Evolutionary conservation across 2,888 invertebrate genomes (phyloP).

Genomic region (Megastigmus dorsalis): DNA sequence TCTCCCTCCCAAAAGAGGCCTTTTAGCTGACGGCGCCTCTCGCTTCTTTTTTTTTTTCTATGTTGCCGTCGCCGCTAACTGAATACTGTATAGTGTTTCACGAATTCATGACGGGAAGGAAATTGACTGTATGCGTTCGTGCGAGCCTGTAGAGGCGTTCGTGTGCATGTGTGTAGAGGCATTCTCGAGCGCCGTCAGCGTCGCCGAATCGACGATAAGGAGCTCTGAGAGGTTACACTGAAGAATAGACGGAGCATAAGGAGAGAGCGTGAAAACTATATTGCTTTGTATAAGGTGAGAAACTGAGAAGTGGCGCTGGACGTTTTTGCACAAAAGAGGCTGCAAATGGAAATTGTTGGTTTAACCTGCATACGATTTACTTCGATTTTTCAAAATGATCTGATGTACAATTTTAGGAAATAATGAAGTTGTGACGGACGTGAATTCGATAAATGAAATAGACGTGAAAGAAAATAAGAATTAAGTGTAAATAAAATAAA

Average conservation of each 20-base stretch:
- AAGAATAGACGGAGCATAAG: not conserved
- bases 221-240: not conserved
- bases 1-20: not conserved
- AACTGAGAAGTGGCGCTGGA: not conserved
- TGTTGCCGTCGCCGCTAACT: not conserved
- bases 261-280: slow-evolving; percentile 15
- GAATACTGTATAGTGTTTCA: slow-evolving; percentile 37
- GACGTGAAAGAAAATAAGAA: no score
- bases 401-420: no score
- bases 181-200: slow-evolving; percentile 28
- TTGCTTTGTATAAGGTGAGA: no score
- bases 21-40: slow-evolving; percentile 47
- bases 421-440: no score
- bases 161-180: no score
- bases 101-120: not conserved
- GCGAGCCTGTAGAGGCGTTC: not conserved
- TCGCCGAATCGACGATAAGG: slow-evolving; percentile 14
- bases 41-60: slow-evolving; percentile 52
- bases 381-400: no score
- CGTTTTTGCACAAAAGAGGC: no score
- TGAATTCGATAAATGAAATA: no score
- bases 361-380: no score
- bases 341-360: no score
- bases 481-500: no score
- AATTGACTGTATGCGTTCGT: no score